These are phyloP conservation scores for Trogon melanurus DNA, from an alignment of 2,113 vertebrate genomes.

Conservation along the genomic window DNA sequence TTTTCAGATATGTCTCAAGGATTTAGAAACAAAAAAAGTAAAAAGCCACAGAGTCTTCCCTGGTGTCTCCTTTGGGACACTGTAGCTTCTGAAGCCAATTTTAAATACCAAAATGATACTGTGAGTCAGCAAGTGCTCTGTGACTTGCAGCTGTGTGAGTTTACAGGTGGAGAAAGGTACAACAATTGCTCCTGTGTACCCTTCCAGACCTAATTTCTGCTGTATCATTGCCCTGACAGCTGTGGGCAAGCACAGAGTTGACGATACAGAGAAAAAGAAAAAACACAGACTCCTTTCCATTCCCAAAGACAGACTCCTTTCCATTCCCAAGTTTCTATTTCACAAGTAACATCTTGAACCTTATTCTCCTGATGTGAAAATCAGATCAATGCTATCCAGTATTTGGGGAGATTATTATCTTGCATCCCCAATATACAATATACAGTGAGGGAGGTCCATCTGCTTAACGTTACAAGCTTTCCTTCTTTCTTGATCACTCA, in stretches of 20 bases:
- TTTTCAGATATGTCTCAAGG: background rate
- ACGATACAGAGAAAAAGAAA: background rate
- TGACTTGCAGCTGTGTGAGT: background rate
- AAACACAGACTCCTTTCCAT: background rate
- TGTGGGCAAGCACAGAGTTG: background rate
- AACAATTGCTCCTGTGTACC: background rate
- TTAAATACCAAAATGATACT: background rate
- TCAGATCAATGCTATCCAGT: background rate
- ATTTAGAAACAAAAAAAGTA: background rate
- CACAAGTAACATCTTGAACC: background rate
- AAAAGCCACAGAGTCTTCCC: background rate
- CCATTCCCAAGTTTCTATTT: background rate
- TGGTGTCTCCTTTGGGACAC: background rate
- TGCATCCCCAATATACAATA: background rate
- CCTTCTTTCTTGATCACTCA: constrained; percentile 33
- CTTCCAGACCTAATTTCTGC: background rate
- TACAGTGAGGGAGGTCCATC: constrained; percentile 16
- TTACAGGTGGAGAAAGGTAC: background rate
- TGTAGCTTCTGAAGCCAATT: background rate
- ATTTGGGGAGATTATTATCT: background rate
- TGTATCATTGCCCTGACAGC: background rate
- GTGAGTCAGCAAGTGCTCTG: background rate
- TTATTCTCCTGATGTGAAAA: background rate
- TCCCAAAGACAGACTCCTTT: background rate
- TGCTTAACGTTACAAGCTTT: constrained; percentile 3